These are phyloP conservation scores for Chesias legatella DNA, from an alignment of 2,888 invertebrate species.

Conservation along the genomic window DNA sequence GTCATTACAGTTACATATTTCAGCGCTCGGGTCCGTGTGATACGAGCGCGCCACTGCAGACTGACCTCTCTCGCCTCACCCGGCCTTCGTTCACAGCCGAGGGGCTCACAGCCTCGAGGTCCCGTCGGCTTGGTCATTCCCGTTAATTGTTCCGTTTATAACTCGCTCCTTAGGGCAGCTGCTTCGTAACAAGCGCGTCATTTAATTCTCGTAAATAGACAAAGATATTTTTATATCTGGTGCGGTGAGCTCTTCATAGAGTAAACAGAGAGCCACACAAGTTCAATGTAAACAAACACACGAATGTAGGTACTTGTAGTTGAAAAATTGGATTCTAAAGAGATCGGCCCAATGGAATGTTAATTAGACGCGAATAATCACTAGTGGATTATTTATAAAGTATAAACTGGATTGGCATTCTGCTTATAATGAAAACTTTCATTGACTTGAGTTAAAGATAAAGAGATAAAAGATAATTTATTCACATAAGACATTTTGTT, in stretches of 20 bases:
- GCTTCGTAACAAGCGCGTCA: constrained; percentile 70
- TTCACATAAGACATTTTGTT: no score
- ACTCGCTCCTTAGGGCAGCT: constrained; percentile 73
- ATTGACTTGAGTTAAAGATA: constrained; percentile 2
- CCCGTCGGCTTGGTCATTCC: constrained; percentile 48
- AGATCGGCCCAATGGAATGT: constrained; percentile 20
- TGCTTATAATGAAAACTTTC: not conserved
- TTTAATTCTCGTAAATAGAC: constrained; percentile 78
- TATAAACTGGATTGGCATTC: not conserved
- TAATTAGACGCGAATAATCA: constrained; percentile 20
- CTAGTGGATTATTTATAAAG: constrained; percentile 4
- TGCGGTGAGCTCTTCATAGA: constrained; percentile 61
- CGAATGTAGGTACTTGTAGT: constrained; percentile 32
- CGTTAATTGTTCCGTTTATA: constrained; percentile 76
- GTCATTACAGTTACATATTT: constrained; percentile 75
- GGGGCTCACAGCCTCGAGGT: constrained; percentile 24
- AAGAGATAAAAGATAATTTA: no score
- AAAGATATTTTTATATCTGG: constrained; percentile 77
- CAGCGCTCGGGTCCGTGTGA: constrained; percentile 56
- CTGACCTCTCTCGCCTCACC: constrained; percentile 39
- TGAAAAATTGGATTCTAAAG: constrained; percentile 17
- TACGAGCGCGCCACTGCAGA: constrained; percentile 45
- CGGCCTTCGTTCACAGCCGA: constrained; percentile 27
- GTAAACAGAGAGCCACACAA: constrained; percentile 67
- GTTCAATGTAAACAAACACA: constrained; percentile 69